Evolutionary conservation across 2,797 vertebrate species (phyloP).

Genomic region (Eulemur coronatus): DNA sequence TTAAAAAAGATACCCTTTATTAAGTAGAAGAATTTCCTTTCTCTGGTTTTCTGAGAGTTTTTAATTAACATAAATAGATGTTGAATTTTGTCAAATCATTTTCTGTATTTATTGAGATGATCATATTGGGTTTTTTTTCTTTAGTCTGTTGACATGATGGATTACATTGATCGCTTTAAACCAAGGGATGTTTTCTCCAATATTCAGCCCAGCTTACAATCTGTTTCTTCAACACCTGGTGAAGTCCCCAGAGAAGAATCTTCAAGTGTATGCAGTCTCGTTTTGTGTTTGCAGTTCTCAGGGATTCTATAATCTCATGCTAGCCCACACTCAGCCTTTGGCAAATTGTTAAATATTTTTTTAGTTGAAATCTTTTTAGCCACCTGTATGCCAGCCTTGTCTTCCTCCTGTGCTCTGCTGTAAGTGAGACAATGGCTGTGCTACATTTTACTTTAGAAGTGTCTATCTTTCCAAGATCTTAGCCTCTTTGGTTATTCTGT

Average conservation of each 20-base stretch:
- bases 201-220: not conserved
- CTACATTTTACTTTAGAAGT: not conserved
- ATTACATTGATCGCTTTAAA: not conserved
- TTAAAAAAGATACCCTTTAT: not conserved
- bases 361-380: not conserved
- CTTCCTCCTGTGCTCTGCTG: not conserved
- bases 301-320: not conserved
- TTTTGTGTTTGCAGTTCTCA: not conserved
- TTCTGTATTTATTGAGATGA: not conserved
- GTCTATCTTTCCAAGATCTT: not conserved
- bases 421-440: not conserved
- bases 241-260: conserved; percentile 12
- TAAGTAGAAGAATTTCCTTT: not conserved
- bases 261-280: not conserved
- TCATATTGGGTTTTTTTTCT: conserved; percentile 18
- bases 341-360: conserved; percentile 19
- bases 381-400: not conserved
- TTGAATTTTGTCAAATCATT: not conserved
- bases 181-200: not conserved
- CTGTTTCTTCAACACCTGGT: not conserved
- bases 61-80: not conserved
- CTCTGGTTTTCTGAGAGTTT: not conserved
- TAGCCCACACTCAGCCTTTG: not conserved
- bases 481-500: not conserved
- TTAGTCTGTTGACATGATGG: not conserved